Evolutionary conservation across 1,140 invertebrate genomes (phyloP).

Genomic region (Platorchestia sp.): DNA sequence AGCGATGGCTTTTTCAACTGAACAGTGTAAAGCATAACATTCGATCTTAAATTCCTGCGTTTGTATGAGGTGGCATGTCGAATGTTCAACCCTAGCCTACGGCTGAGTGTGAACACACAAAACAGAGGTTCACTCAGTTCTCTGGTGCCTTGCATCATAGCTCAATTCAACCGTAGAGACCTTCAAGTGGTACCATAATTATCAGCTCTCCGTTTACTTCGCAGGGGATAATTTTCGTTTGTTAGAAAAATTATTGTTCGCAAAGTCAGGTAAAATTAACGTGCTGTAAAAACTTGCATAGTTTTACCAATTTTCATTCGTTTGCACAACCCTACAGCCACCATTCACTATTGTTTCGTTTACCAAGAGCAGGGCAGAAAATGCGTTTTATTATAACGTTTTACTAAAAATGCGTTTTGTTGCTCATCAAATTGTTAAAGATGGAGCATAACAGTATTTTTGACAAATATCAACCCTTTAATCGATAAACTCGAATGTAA

Average conservation of each 20-base stretch:
- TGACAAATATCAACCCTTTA: not conserved
- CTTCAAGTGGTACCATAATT: too few species aligned
- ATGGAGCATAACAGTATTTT: not conserved
- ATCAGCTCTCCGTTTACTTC: too few species aligned
- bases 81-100: not conserved
- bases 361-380: not conserved
- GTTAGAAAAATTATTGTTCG: too few species aligned
- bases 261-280: too few species aligned
- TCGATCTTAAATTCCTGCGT: not conserved
- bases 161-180: not conserved
- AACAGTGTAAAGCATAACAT: not conserved
- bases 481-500: not conserved
- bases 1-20: not conserved
- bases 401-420: not conserved
- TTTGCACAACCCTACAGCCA: not conserved
- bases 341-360: not conserved
- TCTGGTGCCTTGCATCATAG: not conserved
- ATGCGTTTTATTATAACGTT: not conserved
- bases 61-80: not conserved
- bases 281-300: too few species aligned
- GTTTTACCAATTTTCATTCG: not conserved
- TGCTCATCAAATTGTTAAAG: not conserved
- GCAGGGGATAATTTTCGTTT: too few species aligned
- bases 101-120: not conserved
- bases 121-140: not conserved